These are phyloP conservation scores for Latrodectus hesperus DNA, from an alignment of 2,888 invertebrate genomes.

Conservation along the genomic window DNA sequence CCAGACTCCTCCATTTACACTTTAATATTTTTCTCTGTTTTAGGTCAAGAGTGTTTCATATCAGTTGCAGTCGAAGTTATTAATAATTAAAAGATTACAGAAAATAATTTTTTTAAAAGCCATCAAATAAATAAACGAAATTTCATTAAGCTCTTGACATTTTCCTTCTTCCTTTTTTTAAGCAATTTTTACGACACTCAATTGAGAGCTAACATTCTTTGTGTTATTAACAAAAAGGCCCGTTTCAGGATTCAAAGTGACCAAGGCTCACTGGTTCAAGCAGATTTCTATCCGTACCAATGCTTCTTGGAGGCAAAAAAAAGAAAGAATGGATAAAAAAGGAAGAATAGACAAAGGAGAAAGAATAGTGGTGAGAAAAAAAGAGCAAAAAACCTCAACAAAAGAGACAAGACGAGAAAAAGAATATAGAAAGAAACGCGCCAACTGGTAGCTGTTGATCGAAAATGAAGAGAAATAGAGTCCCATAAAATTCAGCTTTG, in stretches of 20 bases:
- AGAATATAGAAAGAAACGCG: constrained; percentile 28
- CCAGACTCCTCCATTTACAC: too few species aligned
- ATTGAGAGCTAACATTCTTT: background rate
- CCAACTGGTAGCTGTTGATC: constrained; percentile 65
- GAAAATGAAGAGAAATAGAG: constrained; percentile 64
- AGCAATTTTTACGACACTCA: background rate
- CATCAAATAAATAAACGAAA: too few species aligned
- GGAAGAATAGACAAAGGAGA: constrained; percentile 26
- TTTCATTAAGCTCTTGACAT: too few species aligned
- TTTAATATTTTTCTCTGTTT: too few species aligned
- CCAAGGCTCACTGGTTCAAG: constrained; percentile 17
- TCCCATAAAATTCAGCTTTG: constrained; percentile 63
- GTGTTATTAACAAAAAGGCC: constrained; percentile 2
- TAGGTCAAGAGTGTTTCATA: too few species aligned
- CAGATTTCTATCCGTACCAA: constrained; percentile 13
- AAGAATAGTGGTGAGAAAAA: constrained; percentile 31
- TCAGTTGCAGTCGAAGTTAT: too few species aligned
- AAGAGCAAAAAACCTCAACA: constrained; percentile 5
- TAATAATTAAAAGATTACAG: too few species aligned
- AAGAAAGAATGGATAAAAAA: background rate
- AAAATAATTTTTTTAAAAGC: too few species aligned
- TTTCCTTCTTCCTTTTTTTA: background rate
- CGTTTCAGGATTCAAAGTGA: background rate
- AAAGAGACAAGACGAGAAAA: constrained; percentile 2
- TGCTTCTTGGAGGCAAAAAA: background rate